A percentile compares a stretch with the other conserved stretches of the same genome.
Conservation (phyloP, 2,797 vertebrate genomes). For the Takifugu rubripes region DNA sequence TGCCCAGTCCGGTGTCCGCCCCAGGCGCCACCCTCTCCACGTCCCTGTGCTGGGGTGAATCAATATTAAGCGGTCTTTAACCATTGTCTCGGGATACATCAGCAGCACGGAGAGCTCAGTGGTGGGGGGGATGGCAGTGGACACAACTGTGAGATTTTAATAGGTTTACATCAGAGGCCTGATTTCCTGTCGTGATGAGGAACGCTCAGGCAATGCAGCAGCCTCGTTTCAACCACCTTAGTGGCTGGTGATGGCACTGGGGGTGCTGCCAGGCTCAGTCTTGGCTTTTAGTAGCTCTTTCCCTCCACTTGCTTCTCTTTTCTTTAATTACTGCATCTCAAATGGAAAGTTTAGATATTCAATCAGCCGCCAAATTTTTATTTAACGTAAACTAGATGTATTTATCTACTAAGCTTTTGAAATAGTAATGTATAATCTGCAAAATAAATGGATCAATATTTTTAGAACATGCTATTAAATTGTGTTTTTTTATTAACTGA, state of each 20-base stretch:
- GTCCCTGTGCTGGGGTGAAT: constrained; percentile 43
- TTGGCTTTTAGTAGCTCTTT: constrained; percentile 1
- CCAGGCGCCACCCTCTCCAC: constrained; percentile 3
- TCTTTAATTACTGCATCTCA: no score
- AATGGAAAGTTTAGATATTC: no score
- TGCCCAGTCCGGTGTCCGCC: constrained; percentile 19
- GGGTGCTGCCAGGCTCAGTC: constrained; percentile 19
- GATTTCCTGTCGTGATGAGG: constrained; percentile 64
- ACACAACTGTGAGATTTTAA: constrained; percentile 61
- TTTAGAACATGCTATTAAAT: no score
- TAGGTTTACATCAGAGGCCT: constrained; percentile 42
- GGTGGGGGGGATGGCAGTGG: constrained; percentile 35
- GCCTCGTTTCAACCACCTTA: constrained; percentile 55
- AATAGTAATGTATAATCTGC: no score
- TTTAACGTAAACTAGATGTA: no score
- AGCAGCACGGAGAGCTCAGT: constrained; percentile 37
- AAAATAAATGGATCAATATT: no score
- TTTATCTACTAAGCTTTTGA: no score
- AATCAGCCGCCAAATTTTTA: no score
- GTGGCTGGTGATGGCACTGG: constrained; percentile 43
- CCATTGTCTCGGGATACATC: constrained; percentile 41
- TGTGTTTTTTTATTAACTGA: no score
- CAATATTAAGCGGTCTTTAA: constrained; percentile 63
- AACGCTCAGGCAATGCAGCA: constrained; percentile 48
- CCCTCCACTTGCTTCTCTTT: no score